These are phyloP conservation scores for Cephus cinctus DNA, from an alignment of 1,140 invertebrate genomes.

Conservation along the genomic window DNA sequence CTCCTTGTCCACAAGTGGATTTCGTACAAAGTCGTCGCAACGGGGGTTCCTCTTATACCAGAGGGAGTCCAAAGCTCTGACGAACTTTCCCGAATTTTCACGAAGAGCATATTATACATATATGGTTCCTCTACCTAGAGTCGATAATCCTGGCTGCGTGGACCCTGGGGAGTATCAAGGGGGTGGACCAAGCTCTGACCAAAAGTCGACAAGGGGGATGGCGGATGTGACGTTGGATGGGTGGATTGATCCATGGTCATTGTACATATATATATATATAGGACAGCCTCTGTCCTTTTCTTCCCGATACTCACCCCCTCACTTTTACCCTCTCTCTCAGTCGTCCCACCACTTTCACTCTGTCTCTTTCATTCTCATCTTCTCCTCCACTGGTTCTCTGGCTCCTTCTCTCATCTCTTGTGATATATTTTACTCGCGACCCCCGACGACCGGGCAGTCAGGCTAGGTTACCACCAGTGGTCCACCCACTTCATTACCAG, in stretches of 20 bases:
- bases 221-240: no score
- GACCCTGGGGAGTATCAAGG: slow-evolving; percentile 3
- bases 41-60: no score
- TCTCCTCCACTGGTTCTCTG: neutral
- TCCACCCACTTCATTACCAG: slow-evolving; percentile 26
- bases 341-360: slow-evolving; percentile 1
- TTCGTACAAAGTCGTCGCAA: no score
- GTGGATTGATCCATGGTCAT: slow-evolving; percentile 24
- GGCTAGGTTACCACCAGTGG: slow-evolving; percentile 8
- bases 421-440: slow-evolving; percentile 13
- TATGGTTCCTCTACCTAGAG: no score
- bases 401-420: slow-evolving; percentile 10
- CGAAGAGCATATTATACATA: no score
- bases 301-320: neutral
- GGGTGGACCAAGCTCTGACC: slow-evolving; percentile 21
- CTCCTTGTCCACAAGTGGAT: no score
- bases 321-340: neutral
- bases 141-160: no score
- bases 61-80: no score
- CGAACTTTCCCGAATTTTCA: no score
- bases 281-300: neutral
- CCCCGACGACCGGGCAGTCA: neutral
- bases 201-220: slow-evolving; percentile 16
- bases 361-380: neutral
- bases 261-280: neutral